Evolutionary conservation across 2,113 vertebrate genomes (phyloP).

Genomic region (Poeciliopsis occidentalis): DNA sequence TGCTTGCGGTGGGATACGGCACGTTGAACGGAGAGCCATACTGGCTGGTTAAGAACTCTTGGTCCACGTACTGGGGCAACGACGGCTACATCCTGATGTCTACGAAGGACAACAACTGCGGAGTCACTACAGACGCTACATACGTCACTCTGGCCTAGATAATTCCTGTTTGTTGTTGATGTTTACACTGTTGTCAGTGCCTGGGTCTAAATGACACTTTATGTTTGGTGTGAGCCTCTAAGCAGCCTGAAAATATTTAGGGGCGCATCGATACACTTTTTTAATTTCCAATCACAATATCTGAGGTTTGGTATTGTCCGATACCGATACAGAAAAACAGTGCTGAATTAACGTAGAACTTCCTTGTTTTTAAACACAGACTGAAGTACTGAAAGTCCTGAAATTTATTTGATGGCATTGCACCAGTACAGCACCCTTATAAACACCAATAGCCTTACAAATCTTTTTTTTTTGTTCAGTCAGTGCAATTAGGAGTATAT

Average conservation of each 20-base stretch:
- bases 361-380: too few relatives aligned
- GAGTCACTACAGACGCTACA: slow-evolving; percentile 84
- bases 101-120: slow-evolving; percentile 88
- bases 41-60: slow-evolving; percentile 89
- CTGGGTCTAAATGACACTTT: slow-evolving; percentile 6
- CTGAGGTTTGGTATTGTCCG: too few relatives aligned
- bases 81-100: slow-evolving; percentile 87
- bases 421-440: too few relatives aligned
- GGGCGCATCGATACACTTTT: too few relatives aligned
- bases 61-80: slow-evolving; percentile 88
- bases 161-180: neutral
- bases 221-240: neutral
- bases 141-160: slow-evolving; percentile 81
- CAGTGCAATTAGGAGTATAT: too few relatives aligned
- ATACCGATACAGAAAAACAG: too few relatives aligned
- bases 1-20: slow-evolving; percentile 84
- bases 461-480: too few relatives aligned
- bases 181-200: slow-evolving; percentile 2
- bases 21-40: slow-evolving; percentile 78
- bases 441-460: too few relatives aligned
- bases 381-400: too few relatives aligned
- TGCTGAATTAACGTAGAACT: too few relatives aligned
- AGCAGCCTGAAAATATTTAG: slow-evolving; percentile 5
- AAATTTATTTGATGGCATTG: too few relatives aligned
- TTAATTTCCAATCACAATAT: too few relatives aligned